Evolutionary conservation across 92 coral and sea anemone genomes (phyloP).

Genomic region (Metridium senile): DNA sequence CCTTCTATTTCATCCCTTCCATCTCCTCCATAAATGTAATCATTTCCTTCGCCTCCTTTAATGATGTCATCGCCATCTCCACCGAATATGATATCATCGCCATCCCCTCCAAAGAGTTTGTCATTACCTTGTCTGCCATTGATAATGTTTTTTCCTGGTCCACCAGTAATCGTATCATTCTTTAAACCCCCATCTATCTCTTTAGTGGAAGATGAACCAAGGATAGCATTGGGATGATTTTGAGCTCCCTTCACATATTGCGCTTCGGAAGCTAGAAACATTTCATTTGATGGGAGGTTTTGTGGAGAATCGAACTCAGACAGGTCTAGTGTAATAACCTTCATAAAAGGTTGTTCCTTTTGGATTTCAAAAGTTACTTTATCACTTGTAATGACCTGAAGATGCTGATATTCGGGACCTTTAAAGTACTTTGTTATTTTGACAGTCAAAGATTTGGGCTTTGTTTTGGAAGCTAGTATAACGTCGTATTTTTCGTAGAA

Average conservation of each 20-base stretch:
- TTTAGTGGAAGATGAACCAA: constrained; percentile 19
- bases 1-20: constrained; percentile 42
- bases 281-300: neutral
- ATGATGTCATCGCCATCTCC: constrained; percentile 45
- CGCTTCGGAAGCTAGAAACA: constrained; percentile 13
- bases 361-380: constrained; percentile 33
- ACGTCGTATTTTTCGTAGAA: constrained; percentile 37
- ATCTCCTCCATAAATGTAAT: constrained; percentile 50
- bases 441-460: constrained; percentile 43
- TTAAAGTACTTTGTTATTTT: constrained; percentile 17
- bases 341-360: constrained; percentile 23
- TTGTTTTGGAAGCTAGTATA: constrained; percentile 28
- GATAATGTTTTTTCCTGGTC: constrained; percentile 27
- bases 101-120: constrained; percentile 12
- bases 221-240: constrained; percentile 10
- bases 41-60: constrained; percentile 35
- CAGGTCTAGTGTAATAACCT: constrained; percentile 28
- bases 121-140: constrained; percentile 36
- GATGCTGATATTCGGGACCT: constrained; percentile 35
- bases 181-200: constrained; percentile 28
- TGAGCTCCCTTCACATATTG: constrained; percentile 30
- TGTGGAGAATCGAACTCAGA: constrained; percentile 3
- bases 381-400: constrained; percentile 33
- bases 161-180: constrained; percentile 34
- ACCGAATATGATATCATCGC: constrained; percentile 25